A percentile compares a stretch with the other conserved stretches of the same genome.
Conservation (phyloP, 2,888 invertebrate species). For the Epistrophe grossulariae region DNA sequence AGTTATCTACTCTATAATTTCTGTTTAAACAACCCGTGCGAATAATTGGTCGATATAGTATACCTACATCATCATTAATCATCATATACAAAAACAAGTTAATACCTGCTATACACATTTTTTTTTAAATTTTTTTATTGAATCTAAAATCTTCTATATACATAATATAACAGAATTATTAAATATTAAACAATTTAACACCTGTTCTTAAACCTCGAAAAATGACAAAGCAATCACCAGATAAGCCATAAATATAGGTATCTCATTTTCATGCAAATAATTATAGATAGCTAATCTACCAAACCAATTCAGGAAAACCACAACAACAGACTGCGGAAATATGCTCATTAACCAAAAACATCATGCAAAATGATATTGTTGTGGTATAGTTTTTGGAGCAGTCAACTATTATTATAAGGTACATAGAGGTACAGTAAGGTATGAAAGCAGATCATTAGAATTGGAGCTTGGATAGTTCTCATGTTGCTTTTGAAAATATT, state of each 20-base stretch:
- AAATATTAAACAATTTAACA: not conserved
- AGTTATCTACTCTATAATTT: no score
- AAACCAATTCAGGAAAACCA: constrained; percentile 31
- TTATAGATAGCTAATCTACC: not conserved
- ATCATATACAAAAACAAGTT: no score
- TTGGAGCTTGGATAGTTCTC: no score
- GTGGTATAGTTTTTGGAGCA: constrained; percentile 38
- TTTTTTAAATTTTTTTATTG: no score
- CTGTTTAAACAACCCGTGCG: no score
- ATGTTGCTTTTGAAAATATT: no score
- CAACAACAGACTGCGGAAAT: constrained; percentile 52
- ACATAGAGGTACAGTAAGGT: not conserved
- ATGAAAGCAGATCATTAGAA: not conserved
- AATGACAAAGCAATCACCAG: not conserved
- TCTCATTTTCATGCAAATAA: no score
- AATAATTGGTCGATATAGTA: no score
- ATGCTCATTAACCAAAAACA: constrained; percentile 60
- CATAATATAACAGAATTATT: no score
- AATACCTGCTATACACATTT: no score
- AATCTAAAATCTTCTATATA: no score
- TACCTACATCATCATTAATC: no score
- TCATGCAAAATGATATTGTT: constrained; percentile 44
- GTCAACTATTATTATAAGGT: not conserved
- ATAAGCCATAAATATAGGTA: not conserved
- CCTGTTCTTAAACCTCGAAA: not conserved